Percentiles rank a stretch among this genome's conserved stretches.
Evolutionary conservation across 2,113 vertebrate species (phyloP).

Genomic region (Oryzias javanicus): DNA sequence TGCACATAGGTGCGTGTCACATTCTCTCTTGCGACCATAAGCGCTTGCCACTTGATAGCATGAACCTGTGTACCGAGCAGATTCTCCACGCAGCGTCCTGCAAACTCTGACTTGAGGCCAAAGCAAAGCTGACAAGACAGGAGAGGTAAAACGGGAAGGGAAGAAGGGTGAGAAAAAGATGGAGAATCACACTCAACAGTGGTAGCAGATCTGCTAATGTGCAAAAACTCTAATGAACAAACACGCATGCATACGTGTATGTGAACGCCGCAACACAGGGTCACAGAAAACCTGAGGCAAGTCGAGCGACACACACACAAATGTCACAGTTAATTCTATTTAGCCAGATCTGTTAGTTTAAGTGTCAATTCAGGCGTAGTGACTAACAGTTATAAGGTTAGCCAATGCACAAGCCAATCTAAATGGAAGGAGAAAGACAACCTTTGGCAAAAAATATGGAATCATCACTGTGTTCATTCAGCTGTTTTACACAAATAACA

Average conservation of each 20-base stretch:
- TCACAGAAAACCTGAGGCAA: slow-evolving; percentile 51
- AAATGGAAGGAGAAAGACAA: slow-evolving; percentile 3
- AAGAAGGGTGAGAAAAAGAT: slow-evolving; percentile 62
- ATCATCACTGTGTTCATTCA: no score
- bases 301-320: slow-evolving; percentile 28
- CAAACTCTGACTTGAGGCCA: slow-evolving; percentile 36
- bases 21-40: slow-evolving; percentile 15
- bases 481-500: no score
- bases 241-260: background rate
- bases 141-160: background rate
- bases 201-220: slow-evolving; percentile 65
- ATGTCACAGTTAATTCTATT: slow-evolving; percentile 43
- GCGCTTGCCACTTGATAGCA: slow-evolving; percentile 22
- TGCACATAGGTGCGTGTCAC: slow-evolving; percentile 21
- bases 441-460: no score
- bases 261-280: slow-evolving; percentile 21
- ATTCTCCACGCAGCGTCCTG: slow-evolving; percentile 20
- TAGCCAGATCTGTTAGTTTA: slow-evolving; percentile 1
- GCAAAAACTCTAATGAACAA: slow-evolving; percentile 33
- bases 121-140: slow-evolving; percentile 21
- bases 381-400: slow-evolving; percentile 4
- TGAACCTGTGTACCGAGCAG: slow-evolving; percentile 32
- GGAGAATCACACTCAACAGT: slow-evolving; percentile 55
- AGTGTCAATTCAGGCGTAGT: slow-evolving; percentile 5
- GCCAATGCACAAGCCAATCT: slow-evolving; percentile 1